Percentiles rank a stretch among this genome's conserved stretches.
Evolutionary conservation across 1,140 invertebrate species (phyloP).

Genomic region (Rhyzopertha dominica): DNA sequence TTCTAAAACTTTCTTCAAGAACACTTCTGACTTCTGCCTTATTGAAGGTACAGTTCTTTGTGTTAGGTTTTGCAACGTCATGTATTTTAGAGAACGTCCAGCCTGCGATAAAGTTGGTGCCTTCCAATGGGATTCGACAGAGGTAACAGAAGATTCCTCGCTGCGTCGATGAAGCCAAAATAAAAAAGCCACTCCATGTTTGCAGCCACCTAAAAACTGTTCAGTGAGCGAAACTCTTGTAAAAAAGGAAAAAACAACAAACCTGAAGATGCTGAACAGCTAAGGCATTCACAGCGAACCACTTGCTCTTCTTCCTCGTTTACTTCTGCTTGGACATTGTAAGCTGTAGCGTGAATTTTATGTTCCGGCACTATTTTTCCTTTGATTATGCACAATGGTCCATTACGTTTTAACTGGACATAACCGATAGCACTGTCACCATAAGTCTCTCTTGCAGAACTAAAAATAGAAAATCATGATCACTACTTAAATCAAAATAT

Average conservation of each 20-base stretch:
- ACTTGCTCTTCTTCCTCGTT: slow-evolving; percentile 25
- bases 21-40: slow-evolving; percentile 2
- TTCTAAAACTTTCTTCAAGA: slow-evolving; percentile 20
- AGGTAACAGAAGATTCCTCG: slow-evolving; percentile 32
- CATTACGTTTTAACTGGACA: slow-evolving; percentile 26
- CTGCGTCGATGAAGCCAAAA: slow-evolving; percentile 31
- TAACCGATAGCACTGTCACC: slow-evolving; percentile 36
- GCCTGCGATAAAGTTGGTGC: slow-evolving; percentile 25
- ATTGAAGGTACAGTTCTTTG: neutral
- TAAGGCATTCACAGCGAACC: slow-evolving; percentile 23
- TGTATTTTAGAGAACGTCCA: slow-evolving; percentile 20
- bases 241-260: too few species aligned
- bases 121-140: slow-evolving; percentile 36
- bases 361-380: slow-evolving; percentile 30
- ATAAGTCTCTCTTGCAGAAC: slow-evolving; percentile 20
- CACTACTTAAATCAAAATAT: too few species aligned
- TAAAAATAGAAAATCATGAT: too few species aligned
- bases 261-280: slow-evolving; percentile 24
- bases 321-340: slow-evolving; percentile 20
- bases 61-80: slow-evolving; percentile 15
- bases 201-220: slow-evolving; percentile 11
- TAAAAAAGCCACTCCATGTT: slow-evolving; percentile 11
- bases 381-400: slow-evolving; percentile 28
- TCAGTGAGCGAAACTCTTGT: too few species aligned
- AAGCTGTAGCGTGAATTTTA: slow-evolving; percentile 21